These are phyloP conservation scores for Osmerus eperlanus DNA, from an alignment of 2,113 vertebrate species.

Conservation along the genomic window DNA sequence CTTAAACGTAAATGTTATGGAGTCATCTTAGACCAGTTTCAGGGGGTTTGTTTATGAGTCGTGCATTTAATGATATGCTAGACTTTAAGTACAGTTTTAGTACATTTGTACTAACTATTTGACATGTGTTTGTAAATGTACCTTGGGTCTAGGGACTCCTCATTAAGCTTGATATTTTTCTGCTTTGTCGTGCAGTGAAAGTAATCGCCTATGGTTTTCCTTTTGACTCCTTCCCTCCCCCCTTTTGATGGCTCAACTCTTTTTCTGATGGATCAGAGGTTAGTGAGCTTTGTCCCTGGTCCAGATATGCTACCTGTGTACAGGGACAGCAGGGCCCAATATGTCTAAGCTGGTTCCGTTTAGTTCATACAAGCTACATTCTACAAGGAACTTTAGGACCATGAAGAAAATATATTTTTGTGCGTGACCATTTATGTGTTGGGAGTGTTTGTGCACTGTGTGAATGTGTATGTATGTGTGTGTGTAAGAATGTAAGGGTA, in stretches of 20 bases:
- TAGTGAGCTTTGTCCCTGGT: slow-evolving; percentile 61
- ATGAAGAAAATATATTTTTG: slow-evolving; percentile 57
- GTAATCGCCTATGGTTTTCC: slow-evolving; percentile 52
- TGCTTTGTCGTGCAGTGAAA: slow-evolving; percentile 68
- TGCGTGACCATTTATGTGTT: slow-evolving; percentile 13
- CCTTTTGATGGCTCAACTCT: slow-evolving; percentile 52
- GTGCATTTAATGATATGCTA: slow-evolving; percentile 57
- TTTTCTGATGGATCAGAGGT: slow-evolving; percentile 62
- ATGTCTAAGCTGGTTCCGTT: slow-evolving; percentile 68
- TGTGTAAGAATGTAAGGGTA: slow-evolving; percentile 22
- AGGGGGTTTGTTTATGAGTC: slow-evolving; percentile 41
- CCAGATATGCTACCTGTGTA: slow-evolving; percentile 59
- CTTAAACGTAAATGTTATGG: slow-evolving; percentile 55
- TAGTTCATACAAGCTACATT: slow-evolving; percentile 56
- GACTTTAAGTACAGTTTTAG: slow-evolving; percentile 60
- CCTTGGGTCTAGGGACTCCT: slow-evolving; percentile 59
- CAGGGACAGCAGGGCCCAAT: slow-evolving; percentile 54
- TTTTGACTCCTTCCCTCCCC: slow-evolving; percentile 13
- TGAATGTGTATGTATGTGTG: neutral
- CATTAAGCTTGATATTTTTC: slow-evolving; percentile 57
- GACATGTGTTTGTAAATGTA: slow-evolving; percentile 51
- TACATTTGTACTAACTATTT: slow-evolving; percentile 50
- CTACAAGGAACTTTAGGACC: slow-evolving; percentile 66
- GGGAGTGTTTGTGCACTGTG: slow-evolving; percentile 11
- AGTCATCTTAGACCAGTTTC: slow-evolving; percentile 47